A percentile compares a stretch with the other conserved stretches of the same genome.
These are phyloP conservation scores for Tragopan temminckii DNA, from an alignment of 2,797 vertebrate species.

Conservation along the genomic window DNA sequence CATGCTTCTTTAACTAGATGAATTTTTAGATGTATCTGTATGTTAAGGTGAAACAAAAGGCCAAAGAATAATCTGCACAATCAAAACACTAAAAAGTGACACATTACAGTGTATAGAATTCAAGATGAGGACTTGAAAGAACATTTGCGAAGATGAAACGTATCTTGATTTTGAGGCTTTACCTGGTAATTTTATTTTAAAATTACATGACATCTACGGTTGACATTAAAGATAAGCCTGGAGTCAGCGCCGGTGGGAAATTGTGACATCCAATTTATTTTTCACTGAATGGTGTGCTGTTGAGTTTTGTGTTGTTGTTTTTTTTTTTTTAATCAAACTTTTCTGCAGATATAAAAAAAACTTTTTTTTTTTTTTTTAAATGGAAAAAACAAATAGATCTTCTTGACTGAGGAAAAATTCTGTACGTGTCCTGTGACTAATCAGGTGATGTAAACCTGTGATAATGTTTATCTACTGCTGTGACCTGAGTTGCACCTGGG, in stretches of 20 bases:
- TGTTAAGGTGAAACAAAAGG: background rate
- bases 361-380: background rate
- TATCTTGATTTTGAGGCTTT: background rate
- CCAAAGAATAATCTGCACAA: background rate
- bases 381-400: background rate
- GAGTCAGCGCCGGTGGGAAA: background rate
- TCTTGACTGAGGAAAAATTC: background rate
- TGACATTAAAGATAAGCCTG: background rate
- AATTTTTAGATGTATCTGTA: background rate
- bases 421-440: background rate
- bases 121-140: background rate
- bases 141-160: background rate
- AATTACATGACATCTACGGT: background rate
- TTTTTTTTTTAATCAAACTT: background rate
- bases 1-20: background rate
- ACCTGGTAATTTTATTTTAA: slow-evolving; percentile 2
- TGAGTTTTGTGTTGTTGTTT: background rate
- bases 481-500: background rate
- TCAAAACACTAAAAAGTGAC: background rate
- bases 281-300: background rate
- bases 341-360: background rate
- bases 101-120: background rate
- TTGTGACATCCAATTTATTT: background rate
- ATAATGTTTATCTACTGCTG: background rate
- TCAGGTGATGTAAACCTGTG: background rate